Base-by-base conservation (phyloP, 2,113 vertebrate species). In the Microtus ochrogaster region DNA sequence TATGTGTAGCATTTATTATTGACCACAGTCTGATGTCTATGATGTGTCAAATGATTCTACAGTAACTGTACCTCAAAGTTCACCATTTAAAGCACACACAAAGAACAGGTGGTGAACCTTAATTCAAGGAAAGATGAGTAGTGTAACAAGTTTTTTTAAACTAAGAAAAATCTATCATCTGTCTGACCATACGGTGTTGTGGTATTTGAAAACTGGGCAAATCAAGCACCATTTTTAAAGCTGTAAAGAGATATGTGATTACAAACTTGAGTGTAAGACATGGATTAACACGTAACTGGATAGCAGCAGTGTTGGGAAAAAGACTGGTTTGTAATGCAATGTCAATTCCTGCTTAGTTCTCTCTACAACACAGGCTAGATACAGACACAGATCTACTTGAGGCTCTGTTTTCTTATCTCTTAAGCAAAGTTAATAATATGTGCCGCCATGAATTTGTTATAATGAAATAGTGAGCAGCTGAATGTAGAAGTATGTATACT, bases 111-210 rank as follows among this genome's bases (percentile, higher is more conserved):
- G 86, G 84, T 72, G 41, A 92, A 96, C 91, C 77, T 63, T 95
- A 97, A 97, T 96, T 97, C 81, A 88, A 94, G 77, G 47, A 92
- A 94, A 96, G 88, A 83, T 96, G 44, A 79, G 74, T 77, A 21
- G 89, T 89, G 36, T 97, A 97, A 91, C 82, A 91, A 26, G 83
- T 65, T 92, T 78, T 78, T 89, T 96, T 44, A 78, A 97, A 70
- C 73, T 92, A 91, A 91, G 89, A 92, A 96, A 89, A 96, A 91
- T 82, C 89, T 95, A 79, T 97, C 94, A 92, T 95, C 86, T 97
- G 41, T 93, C 55, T 86, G 72, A 97, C 70, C 91, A 96, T 89
- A 96, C n/a, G 66, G 85, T 90, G 26, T 63, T 97, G 85, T 89
- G 74, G 63, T 86, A 94, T 94, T 96, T 96, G 63, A 73, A 94